Percentiles rank a stretch among this genome's conserved stretches.
These are phyloP conservation scores for Ceryle rudis DNA, from an alignment of 2,797 vertebrate genomes.

Conservation along the genomic window DNA sequence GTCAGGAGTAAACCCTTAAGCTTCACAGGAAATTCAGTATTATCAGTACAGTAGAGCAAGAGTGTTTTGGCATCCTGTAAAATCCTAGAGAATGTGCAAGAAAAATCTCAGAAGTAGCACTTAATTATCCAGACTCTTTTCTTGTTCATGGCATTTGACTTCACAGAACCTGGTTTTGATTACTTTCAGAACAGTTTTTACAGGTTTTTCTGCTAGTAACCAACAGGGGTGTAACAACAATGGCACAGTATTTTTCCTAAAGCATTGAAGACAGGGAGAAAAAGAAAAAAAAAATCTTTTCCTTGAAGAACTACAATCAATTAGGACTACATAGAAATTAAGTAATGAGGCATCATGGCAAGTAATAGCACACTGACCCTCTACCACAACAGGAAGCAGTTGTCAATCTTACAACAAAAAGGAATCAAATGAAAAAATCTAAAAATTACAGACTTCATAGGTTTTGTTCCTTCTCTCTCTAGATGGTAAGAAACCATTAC, in stretches of 20 bases:
- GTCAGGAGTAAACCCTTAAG: neutral
- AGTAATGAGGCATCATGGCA: slow-evolving; percentile 48
- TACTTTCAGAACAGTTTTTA: slow-evolving; percentile 14
- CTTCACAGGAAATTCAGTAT: slow-evolving; percentile 38
- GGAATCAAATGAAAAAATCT: neutral
- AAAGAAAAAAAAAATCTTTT: neutral
- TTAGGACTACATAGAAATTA: slow-evolving; percentile 34
- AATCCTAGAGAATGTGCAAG: neutral
- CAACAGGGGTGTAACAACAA: slow-evolving; percentile 15
- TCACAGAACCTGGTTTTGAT: slow-evolving; percentile 25
- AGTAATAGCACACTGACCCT: slow-evolving; percentile 6
- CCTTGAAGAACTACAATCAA: slow-evolving; percentile 1
- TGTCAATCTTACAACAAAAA: slow-evolving; percentile 18
- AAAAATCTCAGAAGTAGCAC: neutral
- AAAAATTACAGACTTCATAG: neutral
- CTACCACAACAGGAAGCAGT: neutral
- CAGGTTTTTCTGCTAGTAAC: slow-evolving; percentile 33
- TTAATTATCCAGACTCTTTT: slow-evolving; percentile 3
- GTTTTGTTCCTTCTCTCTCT: slow-evolving; percentile 31
- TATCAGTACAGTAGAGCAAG: slow-evolving; percentile 18
- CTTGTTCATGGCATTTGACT: neutral
- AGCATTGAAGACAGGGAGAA: slow-evolving; percentile 5
- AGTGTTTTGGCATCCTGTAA: slow-evolving; percentile 24
- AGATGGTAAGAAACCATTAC: neutral
- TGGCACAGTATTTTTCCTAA: neutral